Conservation (phyloP, 2,888 invertebrate species). For the Ceraclea dissimilis region DNA sequence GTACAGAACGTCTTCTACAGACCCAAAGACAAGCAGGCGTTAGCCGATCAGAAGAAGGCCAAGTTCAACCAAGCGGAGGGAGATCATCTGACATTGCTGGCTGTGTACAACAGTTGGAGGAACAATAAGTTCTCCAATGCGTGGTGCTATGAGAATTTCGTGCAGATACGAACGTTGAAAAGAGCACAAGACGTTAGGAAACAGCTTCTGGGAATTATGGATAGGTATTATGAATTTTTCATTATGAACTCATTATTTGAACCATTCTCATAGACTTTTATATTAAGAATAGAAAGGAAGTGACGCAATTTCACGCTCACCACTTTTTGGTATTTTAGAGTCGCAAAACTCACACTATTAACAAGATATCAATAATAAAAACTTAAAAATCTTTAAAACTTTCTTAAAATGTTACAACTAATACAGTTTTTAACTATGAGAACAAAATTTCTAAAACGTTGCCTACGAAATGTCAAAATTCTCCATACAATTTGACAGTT, state of each 20-base stretch:
- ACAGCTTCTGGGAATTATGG: slow-evolving; percentile 96
- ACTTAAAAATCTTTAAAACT: neutral
- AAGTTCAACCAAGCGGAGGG: slow-evolving; percentile 99
- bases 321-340: too few species aligned
- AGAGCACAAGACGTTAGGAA: slow-evolving; percentile 97
- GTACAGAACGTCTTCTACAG: slow-evolving; percentile 95
- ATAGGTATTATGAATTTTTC: too few species aligned
- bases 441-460: too few species aligned
- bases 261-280: too few species aligned
- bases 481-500: too few species aligned
- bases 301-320: too few species aligned
- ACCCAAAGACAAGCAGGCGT: slow-evolving; percentile 90
- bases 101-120: slow-evolving; percentile 99
- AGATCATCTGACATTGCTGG: slow-evolving; percentile 93
- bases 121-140: slow-evolving; percentile 98
- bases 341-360: too few species aligned
- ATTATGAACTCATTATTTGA: too few species aligned
- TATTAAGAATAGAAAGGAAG: too few species aligned
- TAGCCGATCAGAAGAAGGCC: slow-evolving; percentile 98
- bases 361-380: too few species aligned
- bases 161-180: slow-evolving; percentile 93
- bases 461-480: too few species aligned
- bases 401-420: neutral
- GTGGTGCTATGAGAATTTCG: slow-evolving; percentile 99
- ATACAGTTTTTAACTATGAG: neutral